A percentile compares a stretch with the other conserved stretches of the same genome.
Evolutionary conservation across 1,140 invertebrate species (phyloP).

Genomic region (Rhagoletis zephyria): DNA sequence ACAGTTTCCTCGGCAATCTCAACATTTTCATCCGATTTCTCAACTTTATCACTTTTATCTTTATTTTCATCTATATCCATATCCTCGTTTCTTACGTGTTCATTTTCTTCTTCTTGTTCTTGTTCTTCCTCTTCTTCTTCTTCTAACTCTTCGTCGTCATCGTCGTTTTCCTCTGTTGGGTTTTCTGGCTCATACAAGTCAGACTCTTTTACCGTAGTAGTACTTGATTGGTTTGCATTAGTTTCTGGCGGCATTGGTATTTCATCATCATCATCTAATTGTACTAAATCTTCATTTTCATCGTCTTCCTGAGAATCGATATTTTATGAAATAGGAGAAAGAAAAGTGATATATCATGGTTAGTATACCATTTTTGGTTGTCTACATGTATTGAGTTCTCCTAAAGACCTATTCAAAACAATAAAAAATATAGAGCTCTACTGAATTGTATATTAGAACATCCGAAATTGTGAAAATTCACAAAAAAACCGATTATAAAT

Average conservation of each 20-base stretch:
- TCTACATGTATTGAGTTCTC: slow-evolving; percentile 43
- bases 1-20: slow-evolving; percentile 10
- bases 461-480: neutral
- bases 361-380: slow-evolving; percentile 63
- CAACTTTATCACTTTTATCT: neutral
- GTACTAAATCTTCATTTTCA: slow-evolving; percentile 73
- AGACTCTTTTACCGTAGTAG: slow-evolving; percentile 35
- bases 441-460: neutral
- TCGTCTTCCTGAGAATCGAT: slow-evolving; percentile 68
- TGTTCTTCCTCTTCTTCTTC: neutral
- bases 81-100: neutral
- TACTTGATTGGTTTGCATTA: slow-evolving; percentile 30
- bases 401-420: slow-evolving; percentile 11
- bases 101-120: slow-evolving; percentile 22
- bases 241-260: slow-evolving; percentile 68
- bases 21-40: neutral
- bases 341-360: slow-evolving; percentile 63
- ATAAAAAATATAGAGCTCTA: neutral
- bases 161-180: slow-evolving; percentile 65
- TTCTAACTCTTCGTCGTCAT: slow-evolving; percentile 59
- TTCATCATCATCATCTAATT: slow-evolving; percentile 72
- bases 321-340: slow-evolving; percentile 64
- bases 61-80: slow-evolving; percentile 1
- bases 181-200: slow-evolving; percentile 71
- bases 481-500: neutral